These are phyloP conservation scores for Dichetophora obliterata DNA, from an alignment of 2,888 invertebrate species.

Conservation along the genomic window DNA sequence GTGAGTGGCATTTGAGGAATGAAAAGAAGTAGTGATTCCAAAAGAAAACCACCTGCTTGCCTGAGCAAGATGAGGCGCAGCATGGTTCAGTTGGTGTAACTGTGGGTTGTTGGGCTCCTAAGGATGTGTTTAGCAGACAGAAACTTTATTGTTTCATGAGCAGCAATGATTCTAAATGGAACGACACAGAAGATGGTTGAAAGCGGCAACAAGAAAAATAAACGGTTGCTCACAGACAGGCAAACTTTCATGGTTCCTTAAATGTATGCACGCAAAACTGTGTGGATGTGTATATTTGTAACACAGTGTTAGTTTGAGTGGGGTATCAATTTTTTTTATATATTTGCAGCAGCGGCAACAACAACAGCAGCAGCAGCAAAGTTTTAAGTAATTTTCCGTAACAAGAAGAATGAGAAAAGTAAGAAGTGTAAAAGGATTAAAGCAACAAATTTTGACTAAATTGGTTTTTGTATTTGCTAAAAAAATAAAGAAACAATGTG, in stretches of 20 bases:
- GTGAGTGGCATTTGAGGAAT: background rate
- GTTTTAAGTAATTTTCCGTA: slow-evolving; percentile 27
- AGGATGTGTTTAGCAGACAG: background rate
- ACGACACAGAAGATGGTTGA: background rate
- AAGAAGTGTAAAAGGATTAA: background rate
- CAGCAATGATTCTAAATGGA: background rate
- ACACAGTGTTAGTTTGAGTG: too few species aligned
- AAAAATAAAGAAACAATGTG: background rate
- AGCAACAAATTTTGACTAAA: slow-evolving; percentile 28
- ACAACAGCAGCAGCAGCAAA: slow-evolving; percentile 15
- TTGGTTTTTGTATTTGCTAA: slow-evolving; percentile 15
- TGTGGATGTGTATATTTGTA: background rate
- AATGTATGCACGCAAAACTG: background rate
- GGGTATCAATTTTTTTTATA: background rate
- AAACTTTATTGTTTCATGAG: background rate
- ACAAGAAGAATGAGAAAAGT: background rate
- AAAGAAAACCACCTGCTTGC: background rate
- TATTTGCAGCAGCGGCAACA: background rate
- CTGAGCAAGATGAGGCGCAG: background rate
- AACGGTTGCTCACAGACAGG: background rate
- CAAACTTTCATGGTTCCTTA: background rate
- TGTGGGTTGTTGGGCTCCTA: background rate
- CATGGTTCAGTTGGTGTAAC: background rate
- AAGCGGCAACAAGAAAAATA: background rate
- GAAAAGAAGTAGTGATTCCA: background rate